Evolutionary conservation across 64 coral and sea anemone species (phyloP).

Genomic region (Stichodactyla mertensii): DNA sequence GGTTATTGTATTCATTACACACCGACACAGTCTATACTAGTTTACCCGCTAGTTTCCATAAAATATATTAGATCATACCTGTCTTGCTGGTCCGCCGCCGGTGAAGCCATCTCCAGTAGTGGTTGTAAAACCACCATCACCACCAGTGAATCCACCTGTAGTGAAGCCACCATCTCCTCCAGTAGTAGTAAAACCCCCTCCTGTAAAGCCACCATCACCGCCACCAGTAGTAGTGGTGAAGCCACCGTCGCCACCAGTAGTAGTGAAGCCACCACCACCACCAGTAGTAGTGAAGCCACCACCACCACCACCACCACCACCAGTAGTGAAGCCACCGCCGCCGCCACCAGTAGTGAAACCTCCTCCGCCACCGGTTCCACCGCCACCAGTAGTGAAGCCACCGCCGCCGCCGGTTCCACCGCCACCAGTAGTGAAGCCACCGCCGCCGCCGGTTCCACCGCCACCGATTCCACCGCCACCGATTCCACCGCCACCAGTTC

Average conservation of each 20-base stretch:
- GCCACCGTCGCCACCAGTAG: background rate
- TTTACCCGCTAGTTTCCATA: background rate
- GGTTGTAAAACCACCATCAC: background rate
- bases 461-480: background rate
- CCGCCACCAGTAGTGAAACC: background rate
- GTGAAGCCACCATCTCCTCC: background rate
- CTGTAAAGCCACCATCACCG: background rate
- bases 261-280: background rate
- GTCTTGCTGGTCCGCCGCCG: constrained; percentile 4
- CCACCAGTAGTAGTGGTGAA: background rate
- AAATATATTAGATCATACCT: background rate
- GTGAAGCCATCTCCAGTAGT: background rate
- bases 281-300: background rate
- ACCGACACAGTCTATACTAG: background rate
- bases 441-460: background rate
- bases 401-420: background rate
- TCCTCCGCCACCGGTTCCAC: background rate
- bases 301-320: background rate
- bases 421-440: background rate
- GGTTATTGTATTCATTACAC: too few species aligned
- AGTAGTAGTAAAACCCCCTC: too few species aligned
- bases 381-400: background rate
- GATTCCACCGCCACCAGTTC: background rate
- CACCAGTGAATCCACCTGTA: background rate
- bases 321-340: background rate